Conservation (phyloP, 2,797 vertebrate genomes). For the Liparis tanakae region DNA sequence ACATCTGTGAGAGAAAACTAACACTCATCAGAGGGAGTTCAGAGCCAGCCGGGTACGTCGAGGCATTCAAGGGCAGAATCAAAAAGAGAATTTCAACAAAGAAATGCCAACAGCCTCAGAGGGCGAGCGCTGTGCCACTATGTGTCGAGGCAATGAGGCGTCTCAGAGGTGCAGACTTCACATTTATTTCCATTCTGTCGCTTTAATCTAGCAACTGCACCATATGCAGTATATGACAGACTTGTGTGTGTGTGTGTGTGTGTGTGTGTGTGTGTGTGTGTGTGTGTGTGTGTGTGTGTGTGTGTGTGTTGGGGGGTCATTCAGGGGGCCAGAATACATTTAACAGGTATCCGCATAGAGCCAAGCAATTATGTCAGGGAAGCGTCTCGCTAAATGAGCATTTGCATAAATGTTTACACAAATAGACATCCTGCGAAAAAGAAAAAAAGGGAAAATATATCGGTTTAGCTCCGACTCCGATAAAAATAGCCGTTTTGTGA, state of each 20-base stretch:
- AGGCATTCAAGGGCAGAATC: conserved; percentile 48
- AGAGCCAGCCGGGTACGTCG: conserved; percentile 37
- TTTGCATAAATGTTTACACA: conserved; percentile 63
- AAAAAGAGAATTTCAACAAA: conserved; percentile 61
- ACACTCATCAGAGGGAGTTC: conserved; percentile 57
- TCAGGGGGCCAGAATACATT: conserved; percentile 51
- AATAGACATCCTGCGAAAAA: conserved; percentile 35
- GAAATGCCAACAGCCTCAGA: conserved; percentile 38
- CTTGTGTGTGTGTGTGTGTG: too few relatives aligned
- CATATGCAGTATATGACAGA: conserved; percentile 39
- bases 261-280: too few relatives aligned
- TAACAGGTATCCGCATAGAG: conserved; percentile 65
- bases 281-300: neutral
- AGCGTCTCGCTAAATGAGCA: conserved; percentile 57
- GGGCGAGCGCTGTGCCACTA: conserved; percentile 11
- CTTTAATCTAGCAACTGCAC: conserved; percentile 58
- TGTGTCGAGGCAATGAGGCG: conserved; percentile 38
- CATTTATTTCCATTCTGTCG: conserved; percentile 41
- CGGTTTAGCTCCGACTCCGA: conserved; percentile 14
- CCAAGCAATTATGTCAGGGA: conserved; percentile 53
- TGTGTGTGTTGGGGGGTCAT: conserved; percentile 39
- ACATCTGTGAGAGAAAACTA: conserved; percentile 54
- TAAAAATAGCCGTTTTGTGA: conserved; percentile 75
- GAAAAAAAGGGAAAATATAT: conserved; percentile 9
- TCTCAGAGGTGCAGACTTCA: conserved; percentile 50